phyloP scores from a whole-genome alignment of 37 sponge, comb jelly and placozoan genomes.

The Chondrilla cf. caribensis region DNA sequence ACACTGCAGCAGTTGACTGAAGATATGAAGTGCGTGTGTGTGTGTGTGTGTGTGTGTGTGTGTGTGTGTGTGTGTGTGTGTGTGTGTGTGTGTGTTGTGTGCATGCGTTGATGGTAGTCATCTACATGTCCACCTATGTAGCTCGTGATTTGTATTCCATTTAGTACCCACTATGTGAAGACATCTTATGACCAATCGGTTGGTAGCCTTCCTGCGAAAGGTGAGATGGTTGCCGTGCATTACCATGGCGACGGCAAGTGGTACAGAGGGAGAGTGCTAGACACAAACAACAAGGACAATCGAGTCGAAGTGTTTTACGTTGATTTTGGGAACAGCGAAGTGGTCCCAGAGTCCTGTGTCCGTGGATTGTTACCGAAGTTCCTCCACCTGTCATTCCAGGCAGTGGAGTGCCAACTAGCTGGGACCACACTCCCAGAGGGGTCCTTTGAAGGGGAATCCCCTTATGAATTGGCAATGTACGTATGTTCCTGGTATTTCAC shows the following conservation, averaged over 20 bases:
- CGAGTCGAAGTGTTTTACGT: slow-evolving; percentile 9
- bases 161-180: neutral
- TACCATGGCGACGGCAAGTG: neutral
- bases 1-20: too few relatives aligned
- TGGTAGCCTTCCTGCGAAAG: neutral
- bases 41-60: too few relatives aligned
- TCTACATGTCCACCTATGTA: neutral
- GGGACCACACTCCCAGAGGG: neutral
- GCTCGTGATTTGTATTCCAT: neutral
- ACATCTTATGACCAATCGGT: neutral
- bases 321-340: slow-evolving; percentile 32
- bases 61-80: slow-evolving; percentile 12
- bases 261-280: neutral
- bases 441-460: neutral
- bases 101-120: neutral
- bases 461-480: neutral
- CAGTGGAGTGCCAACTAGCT: slow-evolving; percentile 30
- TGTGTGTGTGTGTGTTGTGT: slow-evolving; percentile 5
- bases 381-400: slow-evolving; percentile 41
- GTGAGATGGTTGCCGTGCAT: slow-evolving; percentile 8
- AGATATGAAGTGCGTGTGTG: too few relatives aligned
- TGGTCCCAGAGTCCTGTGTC: neutral
- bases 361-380: neutral
- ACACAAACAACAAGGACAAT: neutral
- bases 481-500: neutral